phyloP scores from a whole-genome alignment of 2,113 vertebrate genomes.

The Sterna hirundo region DNA sequence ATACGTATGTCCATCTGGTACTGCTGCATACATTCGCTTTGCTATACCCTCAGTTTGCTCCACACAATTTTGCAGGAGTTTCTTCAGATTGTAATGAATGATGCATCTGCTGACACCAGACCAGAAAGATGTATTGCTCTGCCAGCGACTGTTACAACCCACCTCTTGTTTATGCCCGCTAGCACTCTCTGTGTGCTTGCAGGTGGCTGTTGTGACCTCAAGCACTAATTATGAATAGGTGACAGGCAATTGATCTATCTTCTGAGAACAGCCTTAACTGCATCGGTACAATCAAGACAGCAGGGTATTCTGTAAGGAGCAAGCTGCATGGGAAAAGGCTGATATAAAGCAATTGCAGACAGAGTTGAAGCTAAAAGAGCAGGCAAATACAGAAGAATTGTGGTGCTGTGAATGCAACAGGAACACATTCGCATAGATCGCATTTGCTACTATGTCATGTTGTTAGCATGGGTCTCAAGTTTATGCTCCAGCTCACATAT shows the following conservation, averaged over 20 bases:
- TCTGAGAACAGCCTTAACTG: background rate
- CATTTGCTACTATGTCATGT: background rate
- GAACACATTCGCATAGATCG: fast-evolving
- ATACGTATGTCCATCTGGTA: background rate
- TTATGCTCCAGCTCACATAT: background rate
- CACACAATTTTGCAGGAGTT: background rate
- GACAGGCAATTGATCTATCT: background rate
- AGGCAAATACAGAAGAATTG: background rate
- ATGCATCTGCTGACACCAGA: background rate
- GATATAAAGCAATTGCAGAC: background rate
- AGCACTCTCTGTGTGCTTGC: background rate
- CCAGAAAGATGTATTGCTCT: background rate
- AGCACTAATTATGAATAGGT: background rate
- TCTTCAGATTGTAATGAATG: background rate
- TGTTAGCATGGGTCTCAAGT: background rate
- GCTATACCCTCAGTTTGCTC: background rate
- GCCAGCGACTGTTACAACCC: background rate
- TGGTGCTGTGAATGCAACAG: background rate
- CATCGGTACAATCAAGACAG: background rate
- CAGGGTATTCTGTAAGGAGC: background rate
- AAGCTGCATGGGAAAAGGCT: background rate
- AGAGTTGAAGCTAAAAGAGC: background rate
- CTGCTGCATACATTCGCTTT: background rate
- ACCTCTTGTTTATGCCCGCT: background rate
- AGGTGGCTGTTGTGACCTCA: background rate